Base-by-base conservation (phyloP, 2,888 invertebrate genomes). In the Silvanus unidentatus region DNA sequence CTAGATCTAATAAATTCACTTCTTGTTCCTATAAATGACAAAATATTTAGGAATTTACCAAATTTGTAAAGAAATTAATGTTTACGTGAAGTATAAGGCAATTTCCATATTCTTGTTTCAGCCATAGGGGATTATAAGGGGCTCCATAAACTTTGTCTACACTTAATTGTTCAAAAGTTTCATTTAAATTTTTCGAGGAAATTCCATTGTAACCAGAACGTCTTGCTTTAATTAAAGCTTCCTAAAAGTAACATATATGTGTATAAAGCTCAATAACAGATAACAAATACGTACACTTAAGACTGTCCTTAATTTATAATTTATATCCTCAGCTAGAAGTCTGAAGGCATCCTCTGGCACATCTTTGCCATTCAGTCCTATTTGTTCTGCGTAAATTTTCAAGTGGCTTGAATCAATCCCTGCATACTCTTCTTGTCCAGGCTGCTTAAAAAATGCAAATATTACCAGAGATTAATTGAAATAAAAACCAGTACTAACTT, bases 211-310 rank as follows among this genome's bases (percentile, higher is more conserved):
- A 48, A 28, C 62, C 59, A 10, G 54, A 59, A 22, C 65, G 44
- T 43, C 62, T 46, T 4, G 64, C 63, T 52, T 62, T 63, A 11
- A 57, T 53, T 40, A 60, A 40, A 13, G 65, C 57, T 52, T 62
- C 60, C 65, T 65, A 45, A 40, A 56, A 57, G 3, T n/a, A n/a
- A n/a, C n/a, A n/a, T n/a, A n/a, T n/a, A n/a, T n/a, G n/a, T n/a
- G n/a, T n/a, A n/a, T n/a, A n/a, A n/a, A n/a, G n/a, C n/a, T n/a
- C n/a, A n/a, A n/a, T n/a, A n/a, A n/a, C n/a, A n/a, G n/a, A n/a
- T n/a, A n/a, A n/a, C n/a, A n/a, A n/a, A n/a, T 34, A 53, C 60
- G 52, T 58, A 66, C 66, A 49, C 64, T 58, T 36, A 67, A 58
- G 22, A 67, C 54, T 38, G 63, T 61, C 14, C 65, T 52, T 16